These are phyloP conservation scores for Watsonalla cultraria DNA, from an alignment of 2,888 invertebrate species.

Conservation along the genomic window DNA sequence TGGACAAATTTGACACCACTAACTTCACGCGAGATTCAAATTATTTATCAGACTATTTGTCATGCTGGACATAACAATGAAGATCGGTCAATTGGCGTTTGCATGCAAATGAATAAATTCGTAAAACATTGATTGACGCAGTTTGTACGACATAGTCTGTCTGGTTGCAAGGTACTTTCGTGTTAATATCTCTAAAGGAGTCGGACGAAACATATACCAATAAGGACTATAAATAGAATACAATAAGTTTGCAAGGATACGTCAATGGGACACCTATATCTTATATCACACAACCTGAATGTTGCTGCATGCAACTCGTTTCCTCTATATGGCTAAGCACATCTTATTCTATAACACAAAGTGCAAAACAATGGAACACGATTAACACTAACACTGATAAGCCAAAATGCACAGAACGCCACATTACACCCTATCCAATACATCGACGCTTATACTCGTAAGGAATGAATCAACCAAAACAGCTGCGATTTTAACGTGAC, in stretches of 20 bases:
- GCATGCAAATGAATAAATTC: neutral
- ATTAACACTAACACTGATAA: conserved; percentile 25
- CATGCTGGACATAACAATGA: conserved; percentile 19
- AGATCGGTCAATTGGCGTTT: neutral
- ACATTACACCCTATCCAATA: conserved; percentile 22
- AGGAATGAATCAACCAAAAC: conserved; percentile 19
- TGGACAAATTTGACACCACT: conserved; percentile 21
- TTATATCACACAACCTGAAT: conserved; percentile 70
- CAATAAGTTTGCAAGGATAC: conserved; percentile 12
- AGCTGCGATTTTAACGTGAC: conserved; percentile 15
- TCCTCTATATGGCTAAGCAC: conserved; percentile 51
- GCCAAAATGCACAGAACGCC: conserved; percentile 12
- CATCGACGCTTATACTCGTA: conserved; percentile 26
- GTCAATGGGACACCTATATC: conserved; percentile 10
- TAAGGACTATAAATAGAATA: neutral
- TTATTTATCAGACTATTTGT: conserved; percentile 25
- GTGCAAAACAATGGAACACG: conserved; percentile 24
- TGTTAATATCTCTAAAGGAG: neutral
- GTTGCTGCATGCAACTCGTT: conserved; percentile 55
- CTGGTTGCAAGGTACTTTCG: too few species aligned
- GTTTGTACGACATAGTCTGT: neutral
- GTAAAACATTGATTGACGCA: neutral
- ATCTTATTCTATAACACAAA: conserved; percentile 46
- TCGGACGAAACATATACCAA: neutral
- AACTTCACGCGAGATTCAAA: conserved; percentile 23